phyloP scores from a whole-genome alignment of 1,140 invertebrate species.

The Stratiolaelaps scimitus region DNA sequence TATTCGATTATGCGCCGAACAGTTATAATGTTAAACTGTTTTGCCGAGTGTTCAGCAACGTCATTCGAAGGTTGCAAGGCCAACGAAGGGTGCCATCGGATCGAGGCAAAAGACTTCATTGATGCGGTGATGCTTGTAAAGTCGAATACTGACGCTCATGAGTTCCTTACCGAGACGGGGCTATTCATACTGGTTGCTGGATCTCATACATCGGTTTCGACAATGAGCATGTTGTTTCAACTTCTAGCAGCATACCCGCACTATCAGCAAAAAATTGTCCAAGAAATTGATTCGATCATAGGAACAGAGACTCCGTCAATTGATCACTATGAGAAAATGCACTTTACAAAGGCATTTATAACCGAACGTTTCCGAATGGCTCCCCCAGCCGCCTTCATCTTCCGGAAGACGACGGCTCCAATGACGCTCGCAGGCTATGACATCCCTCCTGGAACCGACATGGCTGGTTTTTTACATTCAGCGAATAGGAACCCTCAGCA shows the following conservation, averaged over 20 bases:
- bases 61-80: no score
- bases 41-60: background rate
- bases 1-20: background rate
- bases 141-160: background rate
- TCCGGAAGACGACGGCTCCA: background rate
- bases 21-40: background rate
- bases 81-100: background rate
- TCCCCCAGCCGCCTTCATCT: background rate
- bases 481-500: background rate
- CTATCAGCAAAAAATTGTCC: background rate
- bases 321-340: background rate
- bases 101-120: background rate
- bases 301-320: background rate
- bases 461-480: background rate
- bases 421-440: conserved; percentile 3
- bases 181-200: background rate
- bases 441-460: background rate
- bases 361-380: background rate
- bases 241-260: background rate
- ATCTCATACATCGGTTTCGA: background rate
- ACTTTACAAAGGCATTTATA: background rate
- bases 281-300: background rate
- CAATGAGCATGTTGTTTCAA: background rate
- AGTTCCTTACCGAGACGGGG: background rate
- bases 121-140: background rate